Evolutionary conservation across 2,797 vertebrate species (phyloP).

Genomic region (Odontamblyopus rebecca): DNA sequence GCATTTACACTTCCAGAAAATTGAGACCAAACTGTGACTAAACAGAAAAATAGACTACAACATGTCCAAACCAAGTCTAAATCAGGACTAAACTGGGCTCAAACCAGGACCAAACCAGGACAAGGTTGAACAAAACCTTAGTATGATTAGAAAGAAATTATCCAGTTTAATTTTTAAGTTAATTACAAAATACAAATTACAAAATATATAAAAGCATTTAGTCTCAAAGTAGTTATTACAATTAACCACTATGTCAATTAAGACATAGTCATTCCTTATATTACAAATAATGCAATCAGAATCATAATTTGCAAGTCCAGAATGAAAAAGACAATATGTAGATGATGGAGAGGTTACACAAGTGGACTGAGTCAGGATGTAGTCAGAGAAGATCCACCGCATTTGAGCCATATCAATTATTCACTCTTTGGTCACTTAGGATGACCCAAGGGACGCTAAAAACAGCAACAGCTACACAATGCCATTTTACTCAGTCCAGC

Average conservation of each 20-base stretch:
- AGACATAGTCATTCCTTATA: no score
- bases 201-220: neutral
- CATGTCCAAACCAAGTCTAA: no score
- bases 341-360: slow-evolving; percentile 34
- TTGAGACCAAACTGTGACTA: no score
- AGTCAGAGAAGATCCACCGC: slow-evolving; percentile 54
- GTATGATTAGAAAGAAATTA: neutral
- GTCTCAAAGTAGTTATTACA: neutral
- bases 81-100: no score
- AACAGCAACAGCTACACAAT: slow-evolving; percentile 58
- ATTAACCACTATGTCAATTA: no score
- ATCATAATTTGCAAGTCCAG: no score
- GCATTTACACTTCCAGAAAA: no score
- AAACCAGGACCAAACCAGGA: no score
- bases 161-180: neutral
- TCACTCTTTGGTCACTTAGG: slow-evolving; percentile 64
- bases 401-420: slow-evolving; percentile 69
- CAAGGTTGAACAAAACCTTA: no score
- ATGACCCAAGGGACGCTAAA: slow-evolving; percentile 52
- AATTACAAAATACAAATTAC: neutral
- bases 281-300: no score
- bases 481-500: slow-evolving; percentile 38
- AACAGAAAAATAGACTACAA: no score
- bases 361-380: slow-evolving; percentile 56
- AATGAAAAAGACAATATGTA: neutral